Evolutionary conservation across 2,797 vertebrate species (phyloP).

Genomic region (Adelosebastes latens): DNA sequence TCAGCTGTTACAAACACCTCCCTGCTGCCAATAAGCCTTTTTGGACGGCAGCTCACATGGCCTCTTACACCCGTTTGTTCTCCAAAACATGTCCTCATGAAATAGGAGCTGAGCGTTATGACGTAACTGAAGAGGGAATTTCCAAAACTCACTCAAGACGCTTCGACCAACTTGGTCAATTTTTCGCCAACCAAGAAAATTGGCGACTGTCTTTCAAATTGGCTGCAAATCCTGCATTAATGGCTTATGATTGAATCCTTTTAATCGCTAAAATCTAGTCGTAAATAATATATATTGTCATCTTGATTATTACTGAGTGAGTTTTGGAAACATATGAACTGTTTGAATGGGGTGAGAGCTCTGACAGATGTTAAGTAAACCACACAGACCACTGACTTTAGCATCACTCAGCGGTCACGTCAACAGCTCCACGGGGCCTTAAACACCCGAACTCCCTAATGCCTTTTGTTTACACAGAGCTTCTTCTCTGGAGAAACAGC

Average conservation of each 20-base stretch:
- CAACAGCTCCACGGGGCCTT: constrained; percentile 19
- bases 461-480: constrained; percentile 27
- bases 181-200: neutral
- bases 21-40: constrained; percentile 66
- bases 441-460: neutral
- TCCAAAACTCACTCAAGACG: constrained; percentile 48
- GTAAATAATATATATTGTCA: neutral
- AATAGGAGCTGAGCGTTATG: constrained; percentile 41
- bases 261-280: neutral
- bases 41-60: constrained; percentile 46
- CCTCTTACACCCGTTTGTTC: constrained; percentile 29
- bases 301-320: neutral
- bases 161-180: neutral
- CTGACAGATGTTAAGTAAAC: constrained; percentile 26
- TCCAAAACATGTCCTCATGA: constrained; percentile 62
- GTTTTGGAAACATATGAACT: neutral
- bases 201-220: neutral
- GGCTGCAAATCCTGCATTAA: neutral
- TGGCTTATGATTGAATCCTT: neutral
- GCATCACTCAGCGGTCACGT: constrained; percentile 29
- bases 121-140: constrained; percentile 57
- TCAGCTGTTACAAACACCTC: constrained; percentile 69
- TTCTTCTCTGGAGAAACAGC: neutral
- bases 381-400: constrained; percentile 29
- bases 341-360: constrained; percentile 21